These are phyloP conservation scores for Capromys pilorides DNA, from an alignment of 2,797 vertebrate genomes.

Conservation along the genomic window DNA sequence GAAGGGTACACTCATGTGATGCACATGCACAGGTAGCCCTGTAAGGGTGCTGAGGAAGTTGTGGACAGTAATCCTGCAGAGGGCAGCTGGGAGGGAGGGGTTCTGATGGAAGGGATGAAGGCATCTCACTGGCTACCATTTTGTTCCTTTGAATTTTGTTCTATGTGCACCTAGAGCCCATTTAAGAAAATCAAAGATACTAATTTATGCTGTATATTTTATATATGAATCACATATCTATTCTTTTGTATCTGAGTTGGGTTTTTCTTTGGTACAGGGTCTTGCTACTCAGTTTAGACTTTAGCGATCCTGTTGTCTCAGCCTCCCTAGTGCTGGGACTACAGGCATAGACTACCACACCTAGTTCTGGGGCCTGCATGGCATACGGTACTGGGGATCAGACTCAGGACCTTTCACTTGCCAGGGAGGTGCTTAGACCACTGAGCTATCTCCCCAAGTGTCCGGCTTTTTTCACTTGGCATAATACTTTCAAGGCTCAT, in stretches of 20 bases:
- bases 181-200: background rate
- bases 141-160: background rate
- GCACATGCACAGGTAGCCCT: background rate
- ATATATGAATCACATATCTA: background rate
- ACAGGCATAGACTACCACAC: no score
- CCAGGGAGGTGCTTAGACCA: no score
- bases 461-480: background rate
- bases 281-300: no score
- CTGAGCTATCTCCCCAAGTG: no score
- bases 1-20: rapidly evolving
- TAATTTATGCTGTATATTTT: background rate
- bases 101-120: background rate
- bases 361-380: no score
- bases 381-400: no score
- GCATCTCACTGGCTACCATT: background rate
- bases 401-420: no score
- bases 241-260: background rate
- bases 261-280: background rate
- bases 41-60: background rate
- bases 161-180: background rate
- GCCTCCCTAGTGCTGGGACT: no score
- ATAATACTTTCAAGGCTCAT: background rate
- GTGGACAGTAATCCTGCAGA: background rate
- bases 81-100: background rate
- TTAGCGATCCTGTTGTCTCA: no score